phyloP scores from a whole-genome alignment of 2,888 invertebrate species.

The Antheraea assamensis region DNA sequence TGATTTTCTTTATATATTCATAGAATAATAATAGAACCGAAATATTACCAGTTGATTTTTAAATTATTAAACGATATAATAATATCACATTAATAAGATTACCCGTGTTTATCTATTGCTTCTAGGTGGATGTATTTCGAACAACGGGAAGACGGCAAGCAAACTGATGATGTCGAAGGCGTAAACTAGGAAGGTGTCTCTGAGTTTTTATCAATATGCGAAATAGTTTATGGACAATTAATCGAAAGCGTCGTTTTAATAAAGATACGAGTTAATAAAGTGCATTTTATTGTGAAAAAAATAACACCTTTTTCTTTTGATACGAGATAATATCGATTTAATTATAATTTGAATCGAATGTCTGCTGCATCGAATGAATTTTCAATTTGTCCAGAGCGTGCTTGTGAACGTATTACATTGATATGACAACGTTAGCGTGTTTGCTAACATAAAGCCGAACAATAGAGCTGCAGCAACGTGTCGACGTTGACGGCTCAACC shows the following conservation, averaged over 20 bases:
- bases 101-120: conserved; percentile 25
- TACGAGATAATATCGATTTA: conserved; percentile 25
- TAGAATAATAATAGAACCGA: too few species aligned
- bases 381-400: conserved; percentile 56
- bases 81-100: background rate
- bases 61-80: background rate
- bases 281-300: conserved; percentile 27
- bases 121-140: conserved; percentile 87
- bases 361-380: conserved; percentile 55
- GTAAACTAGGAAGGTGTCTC: conserved; percentile 45
- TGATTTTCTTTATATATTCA: too few species aligned
- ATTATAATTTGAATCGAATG: conserved; percentile 53
- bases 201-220: conserved; percentile 16
- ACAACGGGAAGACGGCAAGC: conserved; percentile 55
- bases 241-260: conserved; percentile 29
- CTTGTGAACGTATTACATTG: conserved; percentile 65
- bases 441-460: conserved; percentile 62
- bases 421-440: conserved; percentile 73
- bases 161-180: conserved; percentile 49
- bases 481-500: conserved; percentile 39
- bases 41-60: too few species aligned
- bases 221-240: conserved; percentile 48
- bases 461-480: conserved; percentile 56
- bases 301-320: background rate
- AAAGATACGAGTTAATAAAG: conserved; percentile 30